These are phyloP conservation scores for Caracal caracal DNA, from an alignment of 2,113 vertebrate genomes.

Conservation along the genomic window DNA sequence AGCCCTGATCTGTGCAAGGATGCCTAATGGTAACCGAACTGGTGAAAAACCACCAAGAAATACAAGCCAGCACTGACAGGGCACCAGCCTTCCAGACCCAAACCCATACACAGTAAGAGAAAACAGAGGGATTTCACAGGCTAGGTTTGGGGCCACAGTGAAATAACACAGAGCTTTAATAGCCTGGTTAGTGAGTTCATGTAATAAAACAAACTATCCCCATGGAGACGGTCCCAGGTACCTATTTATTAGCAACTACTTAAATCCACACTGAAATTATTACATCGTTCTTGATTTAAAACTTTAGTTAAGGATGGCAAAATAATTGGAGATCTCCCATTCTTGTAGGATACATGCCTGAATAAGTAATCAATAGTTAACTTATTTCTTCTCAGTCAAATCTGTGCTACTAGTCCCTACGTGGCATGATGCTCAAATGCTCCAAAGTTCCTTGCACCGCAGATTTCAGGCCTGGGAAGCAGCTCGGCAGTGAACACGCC, in stretches of 20 bases:
- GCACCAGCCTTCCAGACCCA: neutral
- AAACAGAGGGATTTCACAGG: neutral
- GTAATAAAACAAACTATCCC: slow-evolving; percentile 66
- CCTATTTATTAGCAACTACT: slow-evolving; percentile 57
- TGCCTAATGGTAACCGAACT: neutral
- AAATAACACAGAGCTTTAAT: slow-evolving; percentile 31
- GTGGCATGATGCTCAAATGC: neutral
- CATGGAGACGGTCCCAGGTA: slow-evolving; percentile 42
- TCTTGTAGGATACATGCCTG: neutral
- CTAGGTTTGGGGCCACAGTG: neutral
- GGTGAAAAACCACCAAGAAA: neutral
- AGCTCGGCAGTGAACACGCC: fast-evolving
- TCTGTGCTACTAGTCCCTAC: neutral
- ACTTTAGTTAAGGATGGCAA: slow-evolving; percentile 48
- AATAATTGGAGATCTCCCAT: slow-evolving; percentile 51
- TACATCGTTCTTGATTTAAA: slow-evolving; percentile 60
- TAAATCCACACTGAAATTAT: slow-evolving; percentile 45
- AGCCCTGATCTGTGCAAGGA: neutral
- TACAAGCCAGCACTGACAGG: neutral
- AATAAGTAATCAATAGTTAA: slow-evolving; percentile 43
- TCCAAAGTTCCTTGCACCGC: neutral
- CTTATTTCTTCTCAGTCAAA: neutral
- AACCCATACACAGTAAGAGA: neutral
- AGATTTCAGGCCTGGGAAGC: neutral
- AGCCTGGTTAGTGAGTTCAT: slow-evolving; percentile 22